Conservation (phyloP, 2,888 invertebrate species). For the Sphinx pinastri region DNA sequence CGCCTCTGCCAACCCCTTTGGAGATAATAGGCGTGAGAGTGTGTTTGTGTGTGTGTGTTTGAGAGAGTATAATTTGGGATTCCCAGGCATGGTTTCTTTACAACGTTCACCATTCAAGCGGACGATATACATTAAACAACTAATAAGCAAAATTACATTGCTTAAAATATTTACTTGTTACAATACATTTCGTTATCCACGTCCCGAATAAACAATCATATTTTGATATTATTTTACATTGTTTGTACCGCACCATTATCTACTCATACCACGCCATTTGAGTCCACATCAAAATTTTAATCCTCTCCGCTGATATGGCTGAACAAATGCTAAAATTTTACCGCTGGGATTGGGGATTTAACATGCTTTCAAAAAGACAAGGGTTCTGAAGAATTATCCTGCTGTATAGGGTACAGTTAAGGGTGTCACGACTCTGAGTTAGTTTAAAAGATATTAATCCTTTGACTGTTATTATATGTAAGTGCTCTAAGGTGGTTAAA, state of each 20-base stretch:
- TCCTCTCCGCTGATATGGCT: conserved; percentile 7
- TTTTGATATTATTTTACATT: not conserved
- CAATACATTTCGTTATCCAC: not conserved
- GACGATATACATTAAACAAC: too few relatives aligned
- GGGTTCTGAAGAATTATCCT: not conserved
- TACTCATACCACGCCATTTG: not conserved
- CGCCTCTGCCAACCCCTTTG: too few relatives aligned
- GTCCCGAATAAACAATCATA: too few relatives aligned
- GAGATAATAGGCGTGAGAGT: too few relatives aligned
- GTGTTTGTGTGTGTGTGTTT: too few relatives aligned
- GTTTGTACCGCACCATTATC: conserved; percentile 7
- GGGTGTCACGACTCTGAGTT: not conserved
- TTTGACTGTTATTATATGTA: too few relatives aligned
- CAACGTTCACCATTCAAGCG: too few relatives aligned
- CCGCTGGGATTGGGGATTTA: not conserved
- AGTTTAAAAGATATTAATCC: not conserved
- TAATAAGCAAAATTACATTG: too few relatives aligned
- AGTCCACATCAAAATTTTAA: conserved; percentile 15
- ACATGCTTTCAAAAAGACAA: conserved; percentile 20
- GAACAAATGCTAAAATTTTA: conserved; percentile 24
- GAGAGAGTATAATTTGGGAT: too few relatives aligned
- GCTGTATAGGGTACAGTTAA: not conserved
- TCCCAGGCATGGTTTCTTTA: too few relatives aligned
- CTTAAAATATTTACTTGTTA: not conserved
- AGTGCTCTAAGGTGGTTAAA: too few relatives aligned